Evolutionary conservation across 2,797 vertebrate species (phyloP).

Genomic region (Alca torda): DNA sequence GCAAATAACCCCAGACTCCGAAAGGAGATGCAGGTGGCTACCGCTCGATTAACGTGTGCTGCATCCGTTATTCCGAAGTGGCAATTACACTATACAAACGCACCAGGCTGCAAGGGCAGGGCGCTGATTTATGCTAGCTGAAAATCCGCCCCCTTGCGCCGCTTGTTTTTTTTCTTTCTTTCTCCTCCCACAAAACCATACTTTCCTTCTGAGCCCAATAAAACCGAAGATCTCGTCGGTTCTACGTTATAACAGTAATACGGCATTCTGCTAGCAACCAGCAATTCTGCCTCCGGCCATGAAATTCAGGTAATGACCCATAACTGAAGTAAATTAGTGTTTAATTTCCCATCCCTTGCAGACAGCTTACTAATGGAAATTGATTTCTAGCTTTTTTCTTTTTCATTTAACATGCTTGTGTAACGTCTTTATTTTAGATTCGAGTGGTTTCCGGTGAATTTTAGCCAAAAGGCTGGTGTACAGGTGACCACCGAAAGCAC

Average conservation of each 20-base stretch:
- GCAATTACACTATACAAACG: not conserved
- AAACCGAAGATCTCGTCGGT: not conserved
- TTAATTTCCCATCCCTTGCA: slow-evolving; percentile 36
- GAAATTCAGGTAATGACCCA: slow-evolving; percentile 63
- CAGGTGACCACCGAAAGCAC: not conserved
- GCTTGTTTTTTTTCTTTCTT: not conserved
- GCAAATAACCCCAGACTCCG: not conserved
- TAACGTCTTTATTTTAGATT: not conserved
- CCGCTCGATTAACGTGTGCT: not conserved
- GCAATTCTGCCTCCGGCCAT: not conserved
- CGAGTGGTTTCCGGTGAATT: not conserved
- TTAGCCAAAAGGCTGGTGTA: not conserved
- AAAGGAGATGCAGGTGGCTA: not conserved
- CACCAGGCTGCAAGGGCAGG: not conserved
- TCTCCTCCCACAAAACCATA: not conserved
- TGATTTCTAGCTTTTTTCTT: slow-evolving; percentile 28
- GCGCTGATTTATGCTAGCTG: not conserved
- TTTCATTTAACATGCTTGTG: not conserved
- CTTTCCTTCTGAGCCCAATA: not conserved
- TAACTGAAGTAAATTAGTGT: slow-evolving; percentile 49
- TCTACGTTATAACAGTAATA: not conserved
- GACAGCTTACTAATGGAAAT: slow-evolving; percentile 51
- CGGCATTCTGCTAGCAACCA: not conserved
- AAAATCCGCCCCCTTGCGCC: not conserved
- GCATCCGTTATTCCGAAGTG: not conserved